Evolutionary conservation across 2,797 vertebrate genomes (phyloP).

Genomic region (Tapera naevia): DNA sequence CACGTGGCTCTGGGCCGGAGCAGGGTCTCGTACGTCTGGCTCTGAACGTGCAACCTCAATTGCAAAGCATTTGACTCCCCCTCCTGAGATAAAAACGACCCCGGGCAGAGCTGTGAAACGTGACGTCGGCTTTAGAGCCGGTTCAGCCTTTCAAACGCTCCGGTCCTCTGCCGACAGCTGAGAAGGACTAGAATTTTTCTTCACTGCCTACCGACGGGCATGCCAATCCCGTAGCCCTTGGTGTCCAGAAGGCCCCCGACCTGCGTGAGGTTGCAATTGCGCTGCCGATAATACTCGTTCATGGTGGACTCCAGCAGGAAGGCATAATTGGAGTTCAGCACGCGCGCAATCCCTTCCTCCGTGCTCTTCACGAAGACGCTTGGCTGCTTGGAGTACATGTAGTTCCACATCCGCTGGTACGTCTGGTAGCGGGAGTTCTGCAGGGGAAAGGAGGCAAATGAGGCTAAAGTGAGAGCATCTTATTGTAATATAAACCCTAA

Average conservation of each 20-base stretch:
- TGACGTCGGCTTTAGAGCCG: slow-evolving; percentile 14
- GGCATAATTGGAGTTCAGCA: slow-evolving; percentile 96
- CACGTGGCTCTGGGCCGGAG: slow-evolving; percentile 48
- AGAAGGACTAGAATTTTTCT: slow-evolving; percentile 72
- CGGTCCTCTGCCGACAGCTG: slow-evolving; percentile 66
- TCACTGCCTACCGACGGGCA: slow-evolving; percentile 93
- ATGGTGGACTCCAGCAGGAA: slow-evolving; percentile 98
- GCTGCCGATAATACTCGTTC: slow-evolving; percentile 97
- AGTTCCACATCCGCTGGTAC: slow-evolving; percentile 99
- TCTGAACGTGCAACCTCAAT: not conserved
- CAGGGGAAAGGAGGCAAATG: not conserved
- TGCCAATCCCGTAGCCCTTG: slow-evolving; percentile 99
- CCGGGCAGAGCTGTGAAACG: slow-evolving; percentile 38
- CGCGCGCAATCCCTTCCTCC: slow-evolving; percentile 94
- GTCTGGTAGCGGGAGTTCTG: slow-evolving; percentile 98
- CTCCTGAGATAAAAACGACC: not conserved
- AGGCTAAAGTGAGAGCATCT: not conserved
- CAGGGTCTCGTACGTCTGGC: not conserved
- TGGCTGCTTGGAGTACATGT: slow-evolving; percentile 98
- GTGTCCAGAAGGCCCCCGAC: slow-evolving; percentile 98
- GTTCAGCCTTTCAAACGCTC: slow-evolving; percentile 42
- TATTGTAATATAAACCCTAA: not conserved
- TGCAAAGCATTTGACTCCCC: not conserved
- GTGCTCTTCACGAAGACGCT: slow-evolving; percentile 98
- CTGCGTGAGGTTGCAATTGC: slow-evolving; percentile 97